A percentile compares a stretch with the other conserved stretches of the same genome.
Evolutionary conservation across 2,888 invertebrate genomes (phyloP).

Genomic region (Lymantria dispar): DNA sequence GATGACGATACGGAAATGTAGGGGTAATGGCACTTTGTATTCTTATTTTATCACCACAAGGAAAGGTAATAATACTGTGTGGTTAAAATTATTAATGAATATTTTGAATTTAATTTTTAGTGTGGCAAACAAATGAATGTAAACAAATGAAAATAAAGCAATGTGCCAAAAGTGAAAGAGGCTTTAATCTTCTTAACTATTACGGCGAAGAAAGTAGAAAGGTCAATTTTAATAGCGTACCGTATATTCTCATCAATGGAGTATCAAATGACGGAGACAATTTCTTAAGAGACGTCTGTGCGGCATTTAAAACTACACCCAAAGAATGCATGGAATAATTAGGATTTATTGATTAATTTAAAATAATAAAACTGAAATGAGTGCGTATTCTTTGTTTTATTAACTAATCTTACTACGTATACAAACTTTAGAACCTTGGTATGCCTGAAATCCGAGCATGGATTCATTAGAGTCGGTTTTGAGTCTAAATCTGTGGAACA

Average conservation of each 20-base stretch:
- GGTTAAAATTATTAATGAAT: background rate
- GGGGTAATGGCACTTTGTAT: no score
- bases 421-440: no score
- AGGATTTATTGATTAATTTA: no score
- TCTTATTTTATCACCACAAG: no score
- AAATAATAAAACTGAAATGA: no score
- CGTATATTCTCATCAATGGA: conserved; percentile 50
- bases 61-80: no score
- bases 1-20: no score
- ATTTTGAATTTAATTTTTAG: conserved; percentile 37
- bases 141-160: conserved; percentile 39
- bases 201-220: conserved; percentile 45
- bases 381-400: no score
- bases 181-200: conserved; percentile 37
- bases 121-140: conserved; percentile 42
- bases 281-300: conserved; percentile 45
- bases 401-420: no score
- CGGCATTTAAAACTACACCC: conserved; percentile 43
- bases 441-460: no score
- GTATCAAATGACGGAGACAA: conserved; percentile 21
- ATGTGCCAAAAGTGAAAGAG: conserved; percentile 47
- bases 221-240: conserved; percentile 34
- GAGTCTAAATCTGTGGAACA: no score
- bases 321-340: conserved; percentile 23
- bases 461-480: no score